Conservation (phyloP, 1,140 invertebrate species). For the Tetramorium alpestre region DNA sequence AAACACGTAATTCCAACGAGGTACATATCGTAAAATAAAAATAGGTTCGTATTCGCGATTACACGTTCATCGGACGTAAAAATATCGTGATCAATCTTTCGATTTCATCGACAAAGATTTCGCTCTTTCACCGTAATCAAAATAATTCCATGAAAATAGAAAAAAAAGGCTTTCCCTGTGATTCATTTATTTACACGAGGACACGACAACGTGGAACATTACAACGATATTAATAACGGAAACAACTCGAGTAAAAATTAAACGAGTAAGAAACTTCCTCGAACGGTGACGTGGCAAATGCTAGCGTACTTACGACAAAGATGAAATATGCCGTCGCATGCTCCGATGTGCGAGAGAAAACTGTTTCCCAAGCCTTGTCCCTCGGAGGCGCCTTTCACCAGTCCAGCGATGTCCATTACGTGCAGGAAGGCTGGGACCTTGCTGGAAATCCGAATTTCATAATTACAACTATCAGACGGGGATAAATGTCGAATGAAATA, state of each 20-base stretch:
- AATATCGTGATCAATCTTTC: conserved; percentile 56
- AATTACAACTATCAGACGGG: not conserved
- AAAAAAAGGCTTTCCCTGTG: not conserved
- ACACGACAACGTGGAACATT: not conserved
- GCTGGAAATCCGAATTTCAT: conserved; percentile 86
- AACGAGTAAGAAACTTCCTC: too few relatives aligned
- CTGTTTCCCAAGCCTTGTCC: conserved; percentile 99
- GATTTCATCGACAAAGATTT: conserved; percentile 49
- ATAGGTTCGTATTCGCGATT: conserved; percentile 14
- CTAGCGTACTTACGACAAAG: conserved; percentile 93
- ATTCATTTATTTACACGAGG: not conserved
- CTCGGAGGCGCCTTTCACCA: conserved; percentile 99
- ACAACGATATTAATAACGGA: conserved; percentile 25
- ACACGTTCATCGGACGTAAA: conserved; percentile 7
- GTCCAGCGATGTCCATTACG: conserved; percentile 98
- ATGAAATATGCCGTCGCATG: conserved; percentile 99
- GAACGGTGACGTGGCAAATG: not conserved
- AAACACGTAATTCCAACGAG: conserved; percentile 16
- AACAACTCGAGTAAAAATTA: not conserved
- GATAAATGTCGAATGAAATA: not conserved
- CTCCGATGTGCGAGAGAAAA: conserved; percentile 99
- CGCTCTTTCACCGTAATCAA: conserved; percentile 7
- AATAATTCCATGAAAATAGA: not conserved
- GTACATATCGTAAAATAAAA: conserved; percentile 24
- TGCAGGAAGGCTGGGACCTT: conserved; percentile 99